phyloP scores from a whole-genome alignment of 2,888 invertebrate genomes.

The Deilephila porcellus region DNA sequence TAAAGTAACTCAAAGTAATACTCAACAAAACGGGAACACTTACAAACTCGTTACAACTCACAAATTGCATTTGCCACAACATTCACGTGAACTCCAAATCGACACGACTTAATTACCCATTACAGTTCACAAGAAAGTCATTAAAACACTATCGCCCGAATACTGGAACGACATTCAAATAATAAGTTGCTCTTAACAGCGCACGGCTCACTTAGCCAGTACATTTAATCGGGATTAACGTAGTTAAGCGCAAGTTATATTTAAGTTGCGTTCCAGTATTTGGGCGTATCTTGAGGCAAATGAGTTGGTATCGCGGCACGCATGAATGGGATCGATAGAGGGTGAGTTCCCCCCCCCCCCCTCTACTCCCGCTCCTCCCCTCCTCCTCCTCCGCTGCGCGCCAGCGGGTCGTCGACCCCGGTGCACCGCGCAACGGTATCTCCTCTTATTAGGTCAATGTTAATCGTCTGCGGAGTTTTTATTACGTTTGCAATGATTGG shows the following conservation, averaged over 20 bases:
- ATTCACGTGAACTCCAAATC: conserved; percentile 5
- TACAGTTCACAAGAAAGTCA: conserved; percentile 23
- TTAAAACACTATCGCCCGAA: conserved; percentile 23
- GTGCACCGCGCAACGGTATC: conserved; percentile 35
- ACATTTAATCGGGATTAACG: too few species aligned
- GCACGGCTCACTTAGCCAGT: too few species aligned
- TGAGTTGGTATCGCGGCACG: conserved; percentile 39
- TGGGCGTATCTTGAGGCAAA: conserved; percentile 8
- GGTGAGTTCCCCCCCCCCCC: conserved; percentile 34
- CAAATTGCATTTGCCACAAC: conserved; percentile 5
- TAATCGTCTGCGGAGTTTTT: conserved; percentile 39
- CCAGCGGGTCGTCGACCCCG: conserved; percentile 50
- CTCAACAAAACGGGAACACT: not conserved
- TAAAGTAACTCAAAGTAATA: not conserved
- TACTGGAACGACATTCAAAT: too few species aligned
- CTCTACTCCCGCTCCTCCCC: not conserved
- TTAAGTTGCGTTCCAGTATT: too few species aligned
- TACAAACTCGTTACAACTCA: not conserved
- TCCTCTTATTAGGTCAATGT: conserved; percentile 49
- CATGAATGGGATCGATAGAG: conserved; percentile 71
- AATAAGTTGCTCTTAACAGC: too few species aligned
- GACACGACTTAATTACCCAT: conserved; percentile 27
- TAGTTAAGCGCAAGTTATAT: too few species aligned
- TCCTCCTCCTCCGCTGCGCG: conserved; percentile 32
- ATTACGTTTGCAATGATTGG: conserved; percentile 24